phyloP scores from a whole-genome alignment of 2,113 vertebrate genomes.

The Microcebus ravelobensis region DNA sequence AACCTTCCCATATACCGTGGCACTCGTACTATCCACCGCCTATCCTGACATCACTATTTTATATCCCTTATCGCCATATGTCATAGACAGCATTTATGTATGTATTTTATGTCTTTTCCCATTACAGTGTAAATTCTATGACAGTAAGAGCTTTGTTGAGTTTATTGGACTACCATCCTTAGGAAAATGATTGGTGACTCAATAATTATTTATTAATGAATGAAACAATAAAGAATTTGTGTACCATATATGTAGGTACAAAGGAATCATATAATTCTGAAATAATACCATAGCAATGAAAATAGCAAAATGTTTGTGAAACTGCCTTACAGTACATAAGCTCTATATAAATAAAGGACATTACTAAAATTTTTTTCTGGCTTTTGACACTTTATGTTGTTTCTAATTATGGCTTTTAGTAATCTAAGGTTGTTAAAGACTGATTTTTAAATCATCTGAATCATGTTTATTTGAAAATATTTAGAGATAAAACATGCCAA shows the following conservation, averaged over 20 bases:
- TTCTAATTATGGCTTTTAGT: not conserved
- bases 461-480: not conserved
- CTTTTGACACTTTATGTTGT: not conserved
- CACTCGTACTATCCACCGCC: not conserved
- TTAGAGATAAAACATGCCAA: not conserved
- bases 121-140: not conserved
- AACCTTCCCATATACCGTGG: not conserved
- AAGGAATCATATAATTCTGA: not conserved
- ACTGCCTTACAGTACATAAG: not conserved
- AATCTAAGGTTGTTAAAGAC: not conserved
- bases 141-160: not conserved
- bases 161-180: not conserved
- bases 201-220: not conserved
- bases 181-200: not conserved
- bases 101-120: not conserved
- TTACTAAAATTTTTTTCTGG: not conserved
- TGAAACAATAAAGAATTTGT: conserved; percentile 7
- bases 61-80: not conserved
- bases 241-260: not conserved
- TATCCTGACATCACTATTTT: not conserved
- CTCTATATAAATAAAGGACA: not conserved
- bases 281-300: not conserved
- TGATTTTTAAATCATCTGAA: not conserved
- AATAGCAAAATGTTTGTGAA: not conserved
- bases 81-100: not conserved